Evolutionary conservation across 2,113 vertebrate genomes (phyloP).

Genomic region (Limanda limanda): DNA sequence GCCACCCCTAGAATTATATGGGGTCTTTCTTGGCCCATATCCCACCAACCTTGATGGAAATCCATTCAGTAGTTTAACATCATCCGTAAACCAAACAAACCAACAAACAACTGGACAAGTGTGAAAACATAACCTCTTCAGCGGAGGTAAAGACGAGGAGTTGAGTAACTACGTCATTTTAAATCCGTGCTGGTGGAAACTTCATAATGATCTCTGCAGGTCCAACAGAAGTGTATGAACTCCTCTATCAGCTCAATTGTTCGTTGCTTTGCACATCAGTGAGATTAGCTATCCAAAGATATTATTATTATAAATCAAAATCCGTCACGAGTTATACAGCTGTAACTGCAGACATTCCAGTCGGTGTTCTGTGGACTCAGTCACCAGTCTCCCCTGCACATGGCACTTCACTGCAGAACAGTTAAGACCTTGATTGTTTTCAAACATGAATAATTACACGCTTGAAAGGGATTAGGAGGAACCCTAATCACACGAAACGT

Average conservation of each 20-base stretch:
- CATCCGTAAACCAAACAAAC: too few relatives aligned
- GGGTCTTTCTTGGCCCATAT: too few relatives aligned
- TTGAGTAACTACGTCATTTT: not conserved
- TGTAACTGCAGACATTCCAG: not conserved
- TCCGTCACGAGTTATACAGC: not conserved
- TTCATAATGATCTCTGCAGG: not conserved
- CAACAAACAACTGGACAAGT: not conserved
- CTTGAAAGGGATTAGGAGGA: not conserved
- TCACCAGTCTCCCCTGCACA: conserved; percentile 3
- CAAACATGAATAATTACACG: not conserved
- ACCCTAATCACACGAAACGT: not conserved
- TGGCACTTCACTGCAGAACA: not conserved
- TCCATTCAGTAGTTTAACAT: too few relatives aligned
- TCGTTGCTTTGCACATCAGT: not conserved
- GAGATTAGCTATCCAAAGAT: not conserved
- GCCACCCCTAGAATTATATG: too few relatives aligned
- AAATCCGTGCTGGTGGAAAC: not conserved
- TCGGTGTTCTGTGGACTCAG: not conserved
- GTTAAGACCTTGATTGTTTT: not conserved
- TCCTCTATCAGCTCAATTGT: conserved; percentile 16
- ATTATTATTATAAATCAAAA: not conserved
- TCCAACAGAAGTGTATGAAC: not conserved
- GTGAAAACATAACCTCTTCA: not conserved
- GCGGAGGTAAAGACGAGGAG: not conserved
- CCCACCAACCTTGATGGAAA: too few relatives aligned